These are phyloP conservation scores for Coptodon bakossiorum DNA, from an alignment of 2,113 vertebrate genomes.

Conservation along the genomic window DNA sequence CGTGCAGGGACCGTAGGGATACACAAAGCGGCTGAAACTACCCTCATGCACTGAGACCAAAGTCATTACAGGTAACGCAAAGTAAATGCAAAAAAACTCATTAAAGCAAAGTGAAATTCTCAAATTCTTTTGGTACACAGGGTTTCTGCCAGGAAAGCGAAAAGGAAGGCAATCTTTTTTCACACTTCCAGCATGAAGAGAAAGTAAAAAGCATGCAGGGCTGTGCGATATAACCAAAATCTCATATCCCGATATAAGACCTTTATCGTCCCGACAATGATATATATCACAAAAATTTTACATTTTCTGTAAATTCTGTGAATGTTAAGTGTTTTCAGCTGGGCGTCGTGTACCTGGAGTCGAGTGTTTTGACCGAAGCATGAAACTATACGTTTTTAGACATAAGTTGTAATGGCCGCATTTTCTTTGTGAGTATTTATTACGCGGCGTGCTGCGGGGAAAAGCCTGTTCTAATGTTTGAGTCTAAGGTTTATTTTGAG, in stretches of 20 bases:
- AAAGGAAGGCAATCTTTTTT: neutral
- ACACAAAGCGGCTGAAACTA: neutral
- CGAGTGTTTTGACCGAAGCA: no score
- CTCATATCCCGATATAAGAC: neutral
- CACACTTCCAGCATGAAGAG: accelerated
- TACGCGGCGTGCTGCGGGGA: accelerated
- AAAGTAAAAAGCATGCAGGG: neutral
- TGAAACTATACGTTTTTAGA: no score
- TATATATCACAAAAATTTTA: accelerated
- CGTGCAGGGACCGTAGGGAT: slow-evolving; percentile 8
- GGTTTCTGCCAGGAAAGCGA: neutral
- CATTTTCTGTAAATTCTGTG: neutral
- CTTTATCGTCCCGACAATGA: accelerated
- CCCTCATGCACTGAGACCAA: neutral
- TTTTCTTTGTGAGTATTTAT: no score
- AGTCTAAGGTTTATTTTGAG: no score
- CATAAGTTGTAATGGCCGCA: no score
- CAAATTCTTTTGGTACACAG: neutral
- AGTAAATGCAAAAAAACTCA: neutral
- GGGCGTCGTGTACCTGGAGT: no score
- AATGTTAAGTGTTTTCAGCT: no score
- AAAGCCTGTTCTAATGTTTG: no score
- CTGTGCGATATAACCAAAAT: neutral
- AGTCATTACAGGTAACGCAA: neutral
- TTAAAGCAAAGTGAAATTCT: neutral